A percentile compares a stretch with the other conserved stretches of the same genome.
These are phyloP conservation scores for Oegoconia quadripuncta DNA, from an alignment of 2,888 invertebrate genomes.

Conservation along the genomic window DNA sequence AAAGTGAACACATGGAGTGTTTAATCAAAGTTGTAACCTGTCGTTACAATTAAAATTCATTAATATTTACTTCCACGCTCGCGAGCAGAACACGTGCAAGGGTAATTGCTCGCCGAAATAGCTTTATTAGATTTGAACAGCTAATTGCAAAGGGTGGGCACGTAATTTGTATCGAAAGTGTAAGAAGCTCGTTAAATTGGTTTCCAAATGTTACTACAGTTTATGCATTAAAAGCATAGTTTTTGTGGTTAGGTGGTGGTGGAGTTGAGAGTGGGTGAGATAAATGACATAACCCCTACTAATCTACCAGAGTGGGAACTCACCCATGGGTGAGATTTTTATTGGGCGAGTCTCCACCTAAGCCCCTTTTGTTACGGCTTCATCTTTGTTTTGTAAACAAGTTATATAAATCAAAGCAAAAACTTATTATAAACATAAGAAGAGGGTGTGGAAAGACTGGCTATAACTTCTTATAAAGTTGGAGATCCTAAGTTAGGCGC, in stretches of 20 bases:
- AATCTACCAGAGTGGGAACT: too few relatives aligned
- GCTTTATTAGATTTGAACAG: slow-evolving; percentile 23
- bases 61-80: slow-evolving; percentile 11
- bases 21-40: slow-evolving; percentile 13
- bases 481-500: slow-evolving; percentile 40
- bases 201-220: slow-evolving; percentile 15
- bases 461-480: slow-evolving; percentile 40
- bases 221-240: slow-evolving; percentile 14
- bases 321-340: too few relatives aligned
- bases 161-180: slow-evolving; percentile 27
- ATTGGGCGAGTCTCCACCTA: too few relatives aligned
- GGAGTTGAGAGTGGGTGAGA: too few relatives aligned
- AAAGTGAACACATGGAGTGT: slow-evolving; percentile 5
- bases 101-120: slow-evolving; percentile 21
- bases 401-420: slow-evolving; percentile 15
- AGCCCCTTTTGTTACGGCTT: slow-evolving; percentile 13
- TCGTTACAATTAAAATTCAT: slow-evolving; percentile 16
- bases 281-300: too few relatives aligned
- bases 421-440: slow-evolving; percentile 12
- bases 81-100: slow-evolving; percentile 14
- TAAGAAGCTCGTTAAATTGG: slow-evolving; percentile 14
- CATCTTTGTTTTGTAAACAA: slow-evolving; percentile 19
- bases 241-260: too few relatives aligned
- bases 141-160: slow-evolving; percentile 17
- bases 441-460: slow-evolving; percentile 16